These are phyloP conservation scores for Melanotaenia pygmaea DNA, from an alignment of 2,797 vertebrate species.

Conservation along the genomic window DNA sequence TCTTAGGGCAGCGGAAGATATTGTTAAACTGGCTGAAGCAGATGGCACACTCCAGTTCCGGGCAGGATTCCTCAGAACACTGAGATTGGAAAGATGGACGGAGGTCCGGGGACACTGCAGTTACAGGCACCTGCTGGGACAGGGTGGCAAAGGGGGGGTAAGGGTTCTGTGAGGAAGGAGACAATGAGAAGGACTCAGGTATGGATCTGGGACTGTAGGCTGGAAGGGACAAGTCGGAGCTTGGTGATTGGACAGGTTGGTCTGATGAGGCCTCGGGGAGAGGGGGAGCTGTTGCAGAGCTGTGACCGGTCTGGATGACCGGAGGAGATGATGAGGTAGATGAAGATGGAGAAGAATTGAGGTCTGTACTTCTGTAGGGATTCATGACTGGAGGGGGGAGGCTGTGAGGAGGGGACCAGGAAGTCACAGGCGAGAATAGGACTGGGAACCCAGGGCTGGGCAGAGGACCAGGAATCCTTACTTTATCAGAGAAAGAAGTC, in stretches of 20 bases:
- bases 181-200: accelerated
- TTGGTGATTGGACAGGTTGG: accelerated
- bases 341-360: background rate
- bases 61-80: constrained; percentile 28
- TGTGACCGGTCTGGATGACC: constrained; percentile 11
- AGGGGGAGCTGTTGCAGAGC: background rate
- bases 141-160: background rate
- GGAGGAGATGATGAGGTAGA: background rate
- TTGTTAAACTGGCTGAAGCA: constrained; percentile 88
- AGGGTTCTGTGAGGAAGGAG: constrained; percentile 3
- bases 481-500: too few species aligned
- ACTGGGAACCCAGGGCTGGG: too few species aligned
- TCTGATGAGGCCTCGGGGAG: background rate
- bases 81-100: constrained; percentile 7
- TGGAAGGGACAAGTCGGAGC: background rate
- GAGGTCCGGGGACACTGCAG: constrained; percentile 34
- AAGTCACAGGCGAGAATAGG: too few species aligned
- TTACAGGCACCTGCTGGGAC: constrained; percentile 40
- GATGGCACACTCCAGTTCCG: constrained; percentile 84
- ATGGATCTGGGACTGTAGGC: background rate
- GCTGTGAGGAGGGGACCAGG: too few species aligned
- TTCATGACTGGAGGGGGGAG: too few species aligned
- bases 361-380: too few species aligned
- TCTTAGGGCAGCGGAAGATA: constrained; percentile 85
- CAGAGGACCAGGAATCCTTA: too few species aligned